phyloP scores from a whole-genome alignment of 2,888 invertebrate genomes.

The Sphecodes monilicornis region DNA sequence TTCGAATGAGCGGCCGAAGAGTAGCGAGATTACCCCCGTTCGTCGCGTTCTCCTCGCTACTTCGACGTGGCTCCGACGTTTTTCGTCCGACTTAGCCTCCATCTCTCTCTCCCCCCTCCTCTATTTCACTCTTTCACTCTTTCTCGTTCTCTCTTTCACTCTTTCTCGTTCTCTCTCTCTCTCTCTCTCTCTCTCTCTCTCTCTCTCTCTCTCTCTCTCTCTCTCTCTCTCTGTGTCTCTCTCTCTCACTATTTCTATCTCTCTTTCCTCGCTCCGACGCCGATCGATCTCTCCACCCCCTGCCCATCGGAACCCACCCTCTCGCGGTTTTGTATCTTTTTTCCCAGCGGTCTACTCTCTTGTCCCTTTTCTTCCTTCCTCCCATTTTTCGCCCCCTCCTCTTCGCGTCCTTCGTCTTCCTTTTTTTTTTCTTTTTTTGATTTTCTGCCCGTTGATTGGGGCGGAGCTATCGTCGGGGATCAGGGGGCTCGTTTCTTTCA shows the following conservation, averaged over 20 bases:
- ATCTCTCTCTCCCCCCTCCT: slow-evolving; percentile 6
- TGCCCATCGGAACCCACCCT: slow-evolving; percentile 5
- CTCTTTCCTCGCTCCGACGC: slow-evolving; percentile 46
- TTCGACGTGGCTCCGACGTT: slow-evolving; percentile 65
- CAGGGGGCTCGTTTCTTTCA: slow-evolving; percentile 21
- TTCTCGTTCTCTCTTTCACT: slow-evolving; percentile 1
- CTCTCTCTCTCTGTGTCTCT: neutral
- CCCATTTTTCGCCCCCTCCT: slow-evolving; percentile 2
- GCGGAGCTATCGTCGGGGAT: slow-evolving; percentile 27
- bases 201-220: slow-evolving; percentile 36
- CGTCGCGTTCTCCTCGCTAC: slow-evolving; percentile 66
- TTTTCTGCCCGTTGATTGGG: slow-evolving; percentile 10
- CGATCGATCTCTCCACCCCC: slow-evolving; percentile 56
- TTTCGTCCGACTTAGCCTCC: slow-evolving; percentile 64
- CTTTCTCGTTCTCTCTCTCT: slow-evolving; percentile 7
- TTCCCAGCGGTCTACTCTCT: slow-evolving; percentile 6
- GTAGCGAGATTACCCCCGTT: slow-evolving; percentile 78
- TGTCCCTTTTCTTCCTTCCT: slow-evolving; percentile 12
- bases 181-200: slow-evolving; percentile 18
- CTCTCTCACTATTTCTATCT: slow-evolving; percentile 31
- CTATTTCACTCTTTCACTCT: slow-evolving; percentile 22
- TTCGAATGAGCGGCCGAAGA: slow-evolving; percentile 76
- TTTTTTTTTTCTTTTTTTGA: slow-evolving; percentile 16
- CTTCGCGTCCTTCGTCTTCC: neutral
- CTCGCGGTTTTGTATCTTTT: slow-evolving; percentile 17